Evolutionary conservation across 2,113 vertebrate species (phyloP), one percentile per base, ranked within the genome.

Genomic region (Jacana jacana): DNA sequence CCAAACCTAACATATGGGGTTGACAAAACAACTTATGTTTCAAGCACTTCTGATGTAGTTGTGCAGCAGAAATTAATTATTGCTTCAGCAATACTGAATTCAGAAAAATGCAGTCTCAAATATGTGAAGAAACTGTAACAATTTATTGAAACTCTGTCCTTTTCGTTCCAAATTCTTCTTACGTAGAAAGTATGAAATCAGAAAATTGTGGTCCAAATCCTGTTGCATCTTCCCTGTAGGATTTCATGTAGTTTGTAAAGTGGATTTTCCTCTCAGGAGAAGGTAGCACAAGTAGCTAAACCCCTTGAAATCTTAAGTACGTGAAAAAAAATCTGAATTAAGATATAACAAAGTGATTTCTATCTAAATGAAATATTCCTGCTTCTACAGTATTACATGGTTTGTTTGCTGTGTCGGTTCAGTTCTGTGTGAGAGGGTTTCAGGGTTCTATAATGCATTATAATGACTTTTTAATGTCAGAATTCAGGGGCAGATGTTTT

Each of bases 401-500:
- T 76, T 82, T 66, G 46, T 76, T 79, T 70, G 66, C 64, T 77
- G 10, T 63, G 57, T 88, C 78, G 79, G 12, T 71, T 80, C 4
- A 0, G n/a, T 91, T 88, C 78, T 94, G 23, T 72, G n/a, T 82
- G 66, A 77, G 82, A 65, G 80, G 54, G 16, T 88, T 91, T 96
- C 57, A 61, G 48, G 88, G 49, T 91, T 88, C 55, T 40, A 3
- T 86, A 66, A 71, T 81, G 65, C 46, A 86, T 71, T 88, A n/a
- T 75, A 83, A 82, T 77, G 58, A 91, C 63, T 93, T 92, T 68
- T 92, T 77, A 76, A 85, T 76, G 68, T 52, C 65, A n/a, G 82
- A 92, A 17, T 86, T 91, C 76, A 84, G 13, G 71, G 76, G 78
- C 84, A 92, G 89, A 76, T 94, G 81, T 87, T 83, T 94, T 86